A percentile compares a stretch with the other conserved stretches of the same genome.
These are phyloP conservation scores for Venustoraphidia nigricollis DNA, from an alignment of 2,888 invertebrate species.

Conservation along the genomic window DNA sequence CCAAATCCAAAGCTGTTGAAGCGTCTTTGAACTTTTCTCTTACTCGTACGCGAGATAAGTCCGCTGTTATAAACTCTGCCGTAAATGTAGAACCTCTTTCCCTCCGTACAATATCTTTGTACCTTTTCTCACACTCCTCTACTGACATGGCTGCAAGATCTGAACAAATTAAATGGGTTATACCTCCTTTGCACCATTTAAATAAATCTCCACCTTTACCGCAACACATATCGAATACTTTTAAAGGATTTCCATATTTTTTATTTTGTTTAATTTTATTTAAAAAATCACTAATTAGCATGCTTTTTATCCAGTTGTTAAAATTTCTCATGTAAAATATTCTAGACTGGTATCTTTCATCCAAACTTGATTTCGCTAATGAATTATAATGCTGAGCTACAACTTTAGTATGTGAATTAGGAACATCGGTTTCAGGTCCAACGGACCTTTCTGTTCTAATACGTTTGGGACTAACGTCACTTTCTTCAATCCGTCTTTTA, in stretches of 20 bases:
- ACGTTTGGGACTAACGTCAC: not conserved
- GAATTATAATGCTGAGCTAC: conserved; percentile 93
- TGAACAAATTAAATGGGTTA: conserved; percentile 72
- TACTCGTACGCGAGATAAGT: conserved; percentile 76
- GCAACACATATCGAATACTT: conserved; percentile 87
- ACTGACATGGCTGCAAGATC: conserved; percentile 90
- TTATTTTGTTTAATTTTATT: conserved; percentile 46
- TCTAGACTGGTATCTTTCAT: conserved; percentile 68
- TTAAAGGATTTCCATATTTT: conserved; percentile 47
- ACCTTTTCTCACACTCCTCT: conserved; percentile 76
- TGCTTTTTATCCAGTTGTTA: conserved; percentile 98
- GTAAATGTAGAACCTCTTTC: conserved; percentile 40
- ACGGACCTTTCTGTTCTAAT: conserved; percentile 5
- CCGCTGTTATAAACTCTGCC: conserved; percentile 84
- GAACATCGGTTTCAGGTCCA: conserved; percentile 7
- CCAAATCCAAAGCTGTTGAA: conserved; percentile 68
- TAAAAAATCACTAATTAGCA: conserved; percentile 74
- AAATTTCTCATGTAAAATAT: conserved; percentile 92
- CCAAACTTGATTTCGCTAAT: conserved; percentile 66
- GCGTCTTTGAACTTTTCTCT: conserved; percentile 63
- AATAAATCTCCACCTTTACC: conserved; percentile 97
- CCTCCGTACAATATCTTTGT: conserved; percentile 36
- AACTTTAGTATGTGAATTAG: conserved; percentile 33
- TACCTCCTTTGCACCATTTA: conserved; percentile 83
- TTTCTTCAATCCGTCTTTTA: conserved; percentile 5